Percentiles rank a stretch among this genome's conserved stretches.
phyloP scores from a whole-genome alignment of 2,797 vertebrate genomes.

The Dryobates pubescens region DNA sequence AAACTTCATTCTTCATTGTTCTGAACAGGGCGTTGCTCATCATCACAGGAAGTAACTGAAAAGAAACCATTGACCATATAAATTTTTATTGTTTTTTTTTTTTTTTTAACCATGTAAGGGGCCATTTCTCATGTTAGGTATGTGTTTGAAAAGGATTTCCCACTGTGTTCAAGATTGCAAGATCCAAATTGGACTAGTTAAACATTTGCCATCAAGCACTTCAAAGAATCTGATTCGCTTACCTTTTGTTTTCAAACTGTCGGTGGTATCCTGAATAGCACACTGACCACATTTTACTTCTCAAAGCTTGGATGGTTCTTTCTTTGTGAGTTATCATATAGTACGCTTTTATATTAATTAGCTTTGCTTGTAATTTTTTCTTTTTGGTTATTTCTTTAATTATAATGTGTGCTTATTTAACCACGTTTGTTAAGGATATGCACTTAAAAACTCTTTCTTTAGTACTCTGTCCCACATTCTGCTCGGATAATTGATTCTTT shows the following conservation, averaged over 20 bases:
- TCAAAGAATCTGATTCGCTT: conserved; percentile 29
- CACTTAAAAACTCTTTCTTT: conserved; percentile 77
- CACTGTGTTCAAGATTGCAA: neutral
- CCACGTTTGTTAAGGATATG: conserved; percentile 76
- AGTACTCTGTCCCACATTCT: conserved; percentile 74
- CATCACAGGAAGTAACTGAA: neutral
- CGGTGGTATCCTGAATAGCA: neutral
- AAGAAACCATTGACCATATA: neutral
- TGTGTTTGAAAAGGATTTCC: neutral
- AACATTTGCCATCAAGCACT: conserved; percentile 4
- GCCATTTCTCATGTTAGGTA: neutral
- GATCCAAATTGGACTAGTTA: neutral
- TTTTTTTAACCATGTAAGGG: neutral
- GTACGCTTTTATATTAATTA: conserved; percentile 79
- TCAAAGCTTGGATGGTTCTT: conserved; percentile 45
- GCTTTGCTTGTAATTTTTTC: conserved; percentile 76
- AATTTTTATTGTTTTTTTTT: neutral
- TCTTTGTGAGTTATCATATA: conserved; percentile 57
- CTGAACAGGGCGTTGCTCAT: neutral
- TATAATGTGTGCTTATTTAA: conserved; percentile 82
- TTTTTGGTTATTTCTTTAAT: conserved; percentile 65
- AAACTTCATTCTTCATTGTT: neutral
- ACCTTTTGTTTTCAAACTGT: conserved; percentile 13
- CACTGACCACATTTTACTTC: conserved; percentile 35
- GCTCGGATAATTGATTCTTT: conserved; percentile 78